Conservation (phyloP, 2,888 invertebrate genomes). For the Podotricha telesiphe region DNA sequence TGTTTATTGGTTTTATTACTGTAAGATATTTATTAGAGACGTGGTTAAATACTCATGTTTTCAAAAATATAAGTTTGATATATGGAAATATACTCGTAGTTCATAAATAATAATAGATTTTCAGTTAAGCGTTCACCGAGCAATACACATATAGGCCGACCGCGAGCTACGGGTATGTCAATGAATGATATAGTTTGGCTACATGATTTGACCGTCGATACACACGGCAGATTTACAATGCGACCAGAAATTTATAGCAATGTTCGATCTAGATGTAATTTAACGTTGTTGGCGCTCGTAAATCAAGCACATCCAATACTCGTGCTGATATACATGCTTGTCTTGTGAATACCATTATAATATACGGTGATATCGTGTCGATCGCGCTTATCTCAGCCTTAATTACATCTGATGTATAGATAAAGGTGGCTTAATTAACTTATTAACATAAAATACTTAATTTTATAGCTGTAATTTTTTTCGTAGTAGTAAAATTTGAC, state of each 20-base stretch:
- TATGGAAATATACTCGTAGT: slow-evolving; percentile 17
- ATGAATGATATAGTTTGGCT: slow-evolving; percentile 68
- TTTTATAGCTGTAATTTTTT: slow-evolving; percentile 22
- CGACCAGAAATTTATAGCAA: slow-evolving; percentile 77
- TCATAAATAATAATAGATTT: slow-evolving; percentile 36
- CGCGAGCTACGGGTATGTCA: slow-evolving; percentile 55
- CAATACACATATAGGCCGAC: slow-evolving; percentile 32
- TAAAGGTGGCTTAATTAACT: slow-evolving; percentile 28
- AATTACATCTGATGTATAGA: slow-evolving; percentile 50
- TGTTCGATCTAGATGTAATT: slow-evolving; percentile 83
- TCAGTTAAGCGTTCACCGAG: slow-evolving; percentile 25
- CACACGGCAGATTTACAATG: slow-evolving; percentile 80
- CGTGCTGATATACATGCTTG: slow-evolving; percentile 59
- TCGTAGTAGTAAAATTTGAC: slow-evolving; percentile 17
- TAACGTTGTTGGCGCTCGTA: slow-evolving; percentile 78
- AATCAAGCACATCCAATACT: slow-evolving; percentile 76
- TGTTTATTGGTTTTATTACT: too few relatives aligned
- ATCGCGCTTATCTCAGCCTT: slow-evolving; percentile 54
- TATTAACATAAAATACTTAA: slow-evolving; percentile 32
- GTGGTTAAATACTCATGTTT: neutral
- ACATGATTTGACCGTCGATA: slow-evolving; percentile 78
- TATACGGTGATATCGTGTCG: slow-evolving; percentile 57
- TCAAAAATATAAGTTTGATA: neutral
- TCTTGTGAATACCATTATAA: slow-evolving; percentile 70
- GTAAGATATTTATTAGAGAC: neutral